Evolutionary conservation across 2,113 vertebrate genomes (phyloP).

Genomic region (Leiothrix lutea): DNA sequence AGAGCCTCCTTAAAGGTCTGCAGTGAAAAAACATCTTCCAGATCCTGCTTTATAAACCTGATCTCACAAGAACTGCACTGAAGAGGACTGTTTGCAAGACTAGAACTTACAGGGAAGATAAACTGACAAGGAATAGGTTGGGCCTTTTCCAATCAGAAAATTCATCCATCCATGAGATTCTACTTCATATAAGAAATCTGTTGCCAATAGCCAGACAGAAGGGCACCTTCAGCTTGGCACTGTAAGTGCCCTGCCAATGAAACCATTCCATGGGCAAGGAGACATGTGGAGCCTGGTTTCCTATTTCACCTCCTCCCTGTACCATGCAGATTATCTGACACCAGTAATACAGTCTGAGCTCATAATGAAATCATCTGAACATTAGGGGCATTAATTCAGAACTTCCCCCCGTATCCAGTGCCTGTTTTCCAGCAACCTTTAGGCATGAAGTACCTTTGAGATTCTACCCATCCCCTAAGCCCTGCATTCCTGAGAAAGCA

Average conservation of each 20-base stretch:
- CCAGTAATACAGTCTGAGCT: conserved; percentile 40
- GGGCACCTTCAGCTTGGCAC: background rate
- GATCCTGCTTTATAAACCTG: background rate
- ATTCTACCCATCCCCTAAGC: background rate
- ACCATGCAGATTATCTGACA: conserved; percentile 10
- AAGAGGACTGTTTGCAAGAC: background rate
- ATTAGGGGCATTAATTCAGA: background rate
- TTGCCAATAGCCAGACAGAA: background rate
- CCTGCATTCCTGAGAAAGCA: background rate
- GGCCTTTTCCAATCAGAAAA: background rate
- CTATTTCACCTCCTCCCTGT: conserved; percentile 37
- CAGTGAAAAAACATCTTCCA: background rate
- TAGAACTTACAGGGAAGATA: background rate
- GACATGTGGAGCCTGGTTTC: conserved; percentile 26
- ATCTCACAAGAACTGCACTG: background rate
- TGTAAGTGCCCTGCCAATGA: background rate
- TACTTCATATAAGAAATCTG: background rate
- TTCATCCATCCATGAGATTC: background rate
- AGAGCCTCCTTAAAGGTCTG: background rate
- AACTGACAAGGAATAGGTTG: background rate
- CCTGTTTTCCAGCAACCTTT: background rate
- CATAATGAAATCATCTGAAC: conserved; percentile 8
- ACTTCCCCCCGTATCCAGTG: background rate
- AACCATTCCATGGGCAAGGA: background rate
- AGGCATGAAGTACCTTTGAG: background rate